Evolutionary conservation across 2,113 vertebrate genomes (phyloP), one percentile per base, ranked within the genome.

Genomic region (Etia nguti): DNA sequence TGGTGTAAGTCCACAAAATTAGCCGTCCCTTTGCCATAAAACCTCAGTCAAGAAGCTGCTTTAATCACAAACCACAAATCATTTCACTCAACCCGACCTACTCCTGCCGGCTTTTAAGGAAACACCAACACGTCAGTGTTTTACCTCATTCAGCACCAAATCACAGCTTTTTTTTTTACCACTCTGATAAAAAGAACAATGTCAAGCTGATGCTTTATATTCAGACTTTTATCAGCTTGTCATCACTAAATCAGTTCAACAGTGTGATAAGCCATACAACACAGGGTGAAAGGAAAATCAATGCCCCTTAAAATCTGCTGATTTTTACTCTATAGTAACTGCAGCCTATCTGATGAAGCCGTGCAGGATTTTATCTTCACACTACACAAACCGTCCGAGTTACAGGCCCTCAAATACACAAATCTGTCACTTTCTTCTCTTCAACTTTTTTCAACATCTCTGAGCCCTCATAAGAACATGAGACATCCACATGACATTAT

Each of bases 121-220:
- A 48, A 22, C 70, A 52, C 43, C 43, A 50, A 13, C 24, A 0
- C 22, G 1, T 73, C 41, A 12, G 6, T 4, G 16, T 77, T 31
- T 77, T 34, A 31, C 43, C 12, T 46, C 54, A 29, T 48, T 55
- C 52, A n/a, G 68, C 54, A 75, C 12, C 38, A 75, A 77, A 50
- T 31, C 43, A 13, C 24, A n/a, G 24, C 4, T 50, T 77, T 77
- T 77, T 38, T 50, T 77, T 77, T 77, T 38, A 65, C 20, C 60
- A 0, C 60, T 65, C 1, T 65, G 10, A 65, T 1, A 2, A 65
- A 65, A 36, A 65, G 60, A 60, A 8, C 22, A 75, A 73, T 29
- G 24, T 48, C 43, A 75, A 77, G 5, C 34, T 2, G 6, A 68
- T 41, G 5, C 9, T 18, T 50, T 31, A 50, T 31, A 50, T 31